phyloP scores from a whole-genome alignment of 2,888 invertebrate genomes.

The Camponotus fellah region DNA sequence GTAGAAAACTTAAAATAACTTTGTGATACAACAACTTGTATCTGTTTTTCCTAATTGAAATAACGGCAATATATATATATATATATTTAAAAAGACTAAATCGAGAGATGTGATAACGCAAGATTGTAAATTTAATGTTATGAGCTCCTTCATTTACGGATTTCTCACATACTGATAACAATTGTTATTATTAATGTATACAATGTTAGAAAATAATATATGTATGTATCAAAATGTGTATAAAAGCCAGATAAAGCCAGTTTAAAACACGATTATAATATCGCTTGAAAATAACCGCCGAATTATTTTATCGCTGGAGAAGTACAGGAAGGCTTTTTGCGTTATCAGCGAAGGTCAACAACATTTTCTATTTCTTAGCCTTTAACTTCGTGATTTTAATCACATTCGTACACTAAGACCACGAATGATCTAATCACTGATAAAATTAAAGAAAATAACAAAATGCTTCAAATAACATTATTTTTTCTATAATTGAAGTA shows the following conservation, averaged over 20 bases:
- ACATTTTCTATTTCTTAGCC: not conserved
- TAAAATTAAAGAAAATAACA: not conserved
- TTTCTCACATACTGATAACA: not conserved
- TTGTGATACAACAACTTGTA: not conserved
- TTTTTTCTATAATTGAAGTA: not conserved
- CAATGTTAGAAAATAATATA: not conserved
- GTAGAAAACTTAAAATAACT: not conserved
- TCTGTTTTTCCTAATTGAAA: not conserved
- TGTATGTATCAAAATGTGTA: constrained; percentile 21
- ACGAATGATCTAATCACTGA: not conserved
- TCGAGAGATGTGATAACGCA: not conserved
- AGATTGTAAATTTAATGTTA: constrained; percentile 19
- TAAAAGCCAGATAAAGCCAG: constrained; percentile 11
- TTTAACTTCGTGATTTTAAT: constrained; percentile 7
- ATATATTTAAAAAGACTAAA: not conserved
- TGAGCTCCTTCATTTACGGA: not conserved
- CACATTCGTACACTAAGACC: not conserved
- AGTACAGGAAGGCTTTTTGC: constrained; percentile 33
- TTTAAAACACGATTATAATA: not conserved
- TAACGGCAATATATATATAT: not conserved
- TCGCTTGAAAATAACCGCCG: constrained; percentile 38
- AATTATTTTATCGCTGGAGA: constrained; percentile 4
- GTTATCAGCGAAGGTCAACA: constrained; percentile 52
- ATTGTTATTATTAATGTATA: not conserved
- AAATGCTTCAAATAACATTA: not conserved